These are phyloP conservation scores for Gobiocypris rarus DNA, from an alignment of 2,113 vertebrate species.

Conservation along the genomic window DNA sequence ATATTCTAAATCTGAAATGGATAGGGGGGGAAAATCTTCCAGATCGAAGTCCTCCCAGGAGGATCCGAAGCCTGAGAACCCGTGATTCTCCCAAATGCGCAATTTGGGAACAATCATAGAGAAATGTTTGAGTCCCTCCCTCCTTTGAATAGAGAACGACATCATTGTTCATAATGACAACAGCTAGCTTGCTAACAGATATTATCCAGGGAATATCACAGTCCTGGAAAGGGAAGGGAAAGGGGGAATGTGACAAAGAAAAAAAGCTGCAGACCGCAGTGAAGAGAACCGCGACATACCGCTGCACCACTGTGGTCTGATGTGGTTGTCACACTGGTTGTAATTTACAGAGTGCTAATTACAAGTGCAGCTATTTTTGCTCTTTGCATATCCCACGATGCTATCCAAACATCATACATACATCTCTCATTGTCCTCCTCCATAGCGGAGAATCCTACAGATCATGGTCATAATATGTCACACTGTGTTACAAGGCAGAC, in stretches of 20 bases:
- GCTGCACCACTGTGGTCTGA: not conserved
- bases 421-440: not conserved
- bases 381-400: not conserved
- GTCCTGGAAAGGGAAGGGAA: conserved; percentile 11
- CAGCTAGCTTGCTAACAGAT: conserved; percentile 55
- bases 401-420: not conserved
- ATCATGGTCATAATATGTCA: not conserved
- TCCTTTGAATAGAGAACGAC: conserved; percentile 52
- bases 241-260: conserved; percentile 4
- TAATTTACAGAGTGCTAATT: conserved; percentile 45
- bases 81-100: conserved; percentile 65
- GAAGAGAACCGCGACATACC: not conserved
- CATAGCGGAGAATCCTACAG: not conserved
- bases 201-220: conserved; percentile 30
- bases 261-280: conserved; percentile 8
- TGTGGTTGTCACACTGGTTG: conserved; percentile 18
- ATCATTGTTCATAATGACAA: conserved; percentile 69
- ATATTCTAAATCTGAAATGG: conserved; percentile 53
- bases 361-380: conserved; percentile 24
- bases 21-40: conserved; percentile 58
- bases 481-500: not conserved
- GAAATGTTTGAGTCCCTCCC: conserved; percentile 65
- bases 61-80: conserved; percentile 67
- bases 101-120: conserved; percentile 75
- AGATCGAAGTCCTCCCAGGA: conserved; percentile 60